Evolutionary conservation across 2,113 vertebrate genomes (phyloP).

Genomic region (Balaeniceps rex): DNA sequence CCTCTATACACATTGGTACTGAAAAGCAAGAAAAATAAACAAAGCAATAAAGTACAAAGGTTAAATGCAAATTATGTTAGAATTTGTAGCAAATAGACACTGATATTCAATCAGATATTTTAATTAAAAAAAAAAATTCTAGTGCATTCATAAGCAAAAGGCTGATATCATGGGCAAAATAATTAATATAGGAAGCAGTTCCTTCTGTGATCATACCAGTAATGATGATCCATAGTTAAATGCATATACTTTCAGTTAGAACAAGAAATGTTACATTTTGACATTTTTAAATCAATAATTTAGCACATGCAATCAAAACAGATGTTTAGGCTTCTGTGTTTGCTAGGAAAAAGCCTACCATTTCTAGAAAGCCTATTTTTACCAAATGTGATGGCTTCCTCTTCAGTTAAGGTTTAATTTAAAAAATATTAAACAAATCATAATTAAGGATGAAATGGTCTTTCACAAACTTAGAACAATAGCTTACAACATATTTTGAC

Average conservation of each 20-base stretch:
- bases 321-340: neutral
- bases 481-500: neutral
- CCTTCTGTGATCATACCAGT: neutral
- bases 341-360: neutral
- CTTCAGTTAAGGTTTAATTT: neutral
- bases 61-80: neutral
- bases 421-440: neutral
- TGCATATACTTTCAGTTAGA: neutral
- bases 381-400: neutral
- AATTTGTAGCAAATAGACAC: neutral
- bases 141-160: neutral
- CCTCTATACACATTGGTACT: neutral
- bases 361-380: neutral
- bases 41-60: neutral
- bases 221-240: neutral
- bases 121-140: neutral
- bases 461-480: neutral
- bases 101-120: neutral
- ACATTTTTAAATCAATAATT: neutral
- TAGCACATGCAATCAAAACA: neutral
- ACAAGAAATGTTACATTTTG: neutral
- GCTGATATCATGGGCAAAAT: neutral
- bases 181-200: neutral
- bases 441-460: neutral
- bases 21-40: neutral